Percentiles rank a stretch among this genome's conserved stretches.
These are phyloP conservation scores for Sarcophaga variegata DNA, from an alignment of 2,888 invertebrate species.

Conservation along the genomic window DNA sequence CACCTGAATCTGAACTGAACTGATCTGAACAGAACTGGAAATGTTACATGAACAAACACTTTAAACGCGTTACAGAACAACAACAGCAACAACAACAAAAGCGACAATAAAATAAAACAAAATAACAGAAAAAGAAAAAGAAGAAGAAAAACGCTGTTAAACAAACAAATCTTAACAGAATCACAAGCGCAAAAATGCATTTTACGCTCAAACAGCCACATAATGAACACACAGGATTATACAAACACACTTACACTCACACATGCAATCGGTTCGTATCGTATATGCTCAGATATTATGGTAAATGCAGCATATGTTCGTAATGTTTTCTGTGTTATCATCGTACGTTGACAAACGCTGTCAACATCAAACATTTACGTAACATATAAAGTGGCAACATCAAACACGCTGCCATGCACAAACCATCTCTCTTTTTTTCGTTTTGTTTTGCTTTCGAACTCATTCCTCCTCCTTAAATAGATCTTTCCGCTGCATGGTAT, in stretches of 20 bases:
- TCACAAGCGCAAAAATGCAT: constrained; percentile 45
- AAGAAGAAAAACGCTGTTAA: neutral
- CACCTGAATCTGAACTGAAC: constrained; percentile 54
- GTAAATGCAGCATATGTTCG: no score
- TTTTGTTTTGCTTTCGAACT: neutral
- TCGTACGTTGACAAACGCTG: constrained; percentile 67
- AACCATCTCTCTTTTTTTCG: neutral
- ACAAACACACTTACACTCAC: neutral
- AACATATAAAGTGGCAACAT: constrained; percentile 61
- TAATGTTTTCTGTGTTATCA: constrained; percentile 54
- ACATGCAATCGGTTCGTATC: constrained; percentile 32
- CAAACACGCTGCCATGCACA: constrained; percentile 44
- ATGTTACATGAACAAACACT: constrained; percentile 58
- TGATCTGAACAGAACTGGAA: constrained; percentile 15
- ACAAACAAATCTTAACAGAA: constrained; percentile 9
- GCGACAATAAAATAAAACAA: neutral
- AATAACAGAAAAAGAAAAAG: neutral
- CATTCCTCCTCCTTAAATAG: constrained; percentile 12
- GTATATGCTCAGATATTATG: neutral
- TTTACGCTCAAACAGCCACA: constrained; percentile 25
- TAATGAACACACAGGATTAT: constrained; percentile 28
- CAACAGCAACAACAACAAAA: constrained; percentile 6
- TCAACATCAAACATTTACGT: constrained; percentile 65
- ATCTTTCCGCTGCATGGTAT: neutral
- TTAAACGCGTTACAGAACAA: constrained; percentile 44